These are phyloP conservation scores for Ecliptopera silaceata DNA, from an alignment of 2,888 invertebrate genomes.

Conservation along the genomic window DNA sequence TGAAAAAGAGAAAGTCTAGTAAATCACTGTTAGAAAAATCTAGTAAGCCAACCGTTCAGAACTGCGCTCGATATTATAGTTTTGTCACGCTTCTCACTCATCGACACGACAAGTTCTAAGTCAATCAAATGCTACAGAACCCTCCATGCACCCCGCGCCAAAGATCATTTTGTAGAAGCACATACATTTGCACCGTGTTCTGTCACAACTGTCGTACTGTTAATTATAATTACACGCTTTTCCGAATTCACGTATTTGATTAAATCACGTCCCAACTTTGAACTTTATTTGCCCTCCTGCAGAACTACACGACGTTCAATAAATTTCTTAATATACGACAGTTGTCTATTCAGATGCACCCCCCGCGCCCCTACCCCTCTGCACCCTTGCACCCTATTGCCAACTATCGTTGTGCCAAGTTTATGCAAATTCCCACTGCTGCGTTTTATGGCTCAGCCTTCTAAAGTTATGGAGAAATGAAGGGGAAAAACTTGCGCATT, in stretches of 20 bases:
- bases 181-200: no score
- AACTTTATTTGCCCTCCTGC: slow-evolving; percentile 5
- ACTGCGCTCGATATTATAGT: no score
- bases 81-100: no score
- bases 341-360: slow-evolving; percentile 45
- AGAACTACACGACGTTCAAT: slow-evolving; percentile 37
- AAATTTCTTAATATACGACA: slow-evolving; percentile 52
- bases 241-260: background rate
- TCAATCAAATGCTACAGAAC: no score
- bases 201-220: no score
- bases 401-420: slow-evolving; percentile 50
- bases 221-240: background rate
- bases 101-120: no score
- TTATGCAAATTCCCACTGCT: slow-evolving; percentile 64
- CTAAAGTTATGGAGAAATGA: slow-evolving; percentile 45
- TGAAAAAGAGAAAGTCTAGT: no score
- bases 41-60: no score
- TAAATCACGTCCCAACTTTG: slow-evolving; percentile 14
- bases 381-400: slow-evolving; percentile 33
- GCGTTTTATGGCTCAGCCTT: slow-evolving; percentile 54
- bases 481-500: slow-evolving; percentile 31
- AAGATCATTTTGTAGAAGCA: no score
- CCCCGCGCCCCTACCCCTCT: slow-evolving; percentile 30
- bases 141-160: no score
- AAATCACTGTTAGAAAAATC: no score